Evolutionary conservation across 2,113 vertebrate species (phyloP), one percentile per base, ranked within the genome.

Genomic region (Himantopus leucocephalus): DNA sequence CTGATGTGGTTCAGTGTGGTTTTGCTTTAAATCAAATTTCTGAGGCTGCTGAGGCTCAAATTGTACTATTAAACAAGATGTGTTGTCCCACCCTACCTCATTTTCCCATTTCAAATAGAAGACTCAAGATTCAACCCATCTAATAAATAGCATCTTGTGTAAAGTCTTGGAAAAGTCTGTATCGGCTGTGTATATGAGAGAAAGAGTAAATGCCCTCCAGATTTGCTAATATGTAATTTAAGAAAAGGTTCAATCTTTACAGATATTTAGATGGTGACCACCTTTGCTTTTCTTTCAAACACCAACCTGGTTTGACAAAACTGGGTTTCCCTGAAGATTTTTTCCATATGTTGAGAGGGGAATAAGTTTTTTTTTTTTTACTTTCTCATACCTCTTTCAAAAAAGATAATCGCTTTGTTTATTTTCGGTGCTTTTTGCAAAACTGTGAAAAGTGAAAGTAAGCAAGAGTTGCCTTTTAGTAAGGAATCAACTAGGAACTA

Each of bases 11-110:
- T 97, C 91, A 50, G 62, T 50, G 84, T 55, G 95, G 86, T 8
- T 94, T 96, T 74, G 35, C 71, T 94, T 92, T 77, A 91, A 92
- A 89, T 94, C 91, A 41, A 43, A 91, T 91, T 93, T 74, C 75
- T 17, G 47, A 80, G 84, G 55, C 83, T 96, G 91, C 39, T 6
- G 70, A 92, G 84, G 58, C 91, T 92, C 88, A 91, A 95, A 72
- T 17, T 52, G 67, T 37, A 15, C 73, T n/a, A 1, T 78, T 80
- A 89, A 94, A 89, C 2, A 48, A 78, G 83, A 84, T 16, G 62
- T 14, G 76, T 41, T 18, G 4, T 87, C 86, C 86, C 86, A 78
- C 76, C 76, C 70, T 56, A n/a, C 60, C 66, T 75, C 53, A 1
- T 78, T 93, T 81, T 68, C 64, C 76, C 66, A 6, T 78, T 52